phyloP scores from a whole-genome alignment of 2,797 vertebrate species.

The Tachyglossus aculeatus region DNA sequence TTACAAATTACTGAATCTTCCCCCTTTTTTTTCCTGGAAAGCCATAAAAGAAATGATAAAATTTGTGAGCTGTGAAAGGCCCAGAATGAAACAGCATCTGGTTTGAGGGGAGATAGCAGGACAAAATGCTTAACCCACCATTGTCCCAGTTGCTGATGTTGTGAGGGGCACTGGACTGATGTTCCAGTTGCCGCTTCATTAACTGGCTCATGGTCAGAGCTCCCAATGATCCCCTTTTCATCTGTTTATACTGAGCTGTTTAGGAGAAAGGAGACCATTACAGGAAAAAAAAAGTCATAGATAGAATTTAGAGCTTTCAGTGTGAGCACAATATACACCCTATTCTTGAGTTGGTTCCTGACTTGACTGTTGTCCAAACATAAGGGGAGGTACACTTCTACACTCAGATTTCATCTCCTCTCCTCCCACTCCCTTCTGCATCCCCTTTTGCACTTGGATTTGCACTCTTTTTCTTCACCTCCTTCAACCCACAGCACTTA shows the following conservation, averaged over 20 bases:
- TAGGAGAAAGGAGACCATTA: slow-evolving; percentile 71
- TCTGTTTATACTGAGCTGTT: slow-evolving; percentile 96
- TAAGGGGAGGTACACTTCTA: too few relatives aligned
- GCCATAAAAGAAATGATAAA: too few relatives aligned
- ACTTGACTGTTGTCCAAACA: too few relatives aligned
- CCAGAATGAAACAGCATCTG: slow-evolving; percentile 48
- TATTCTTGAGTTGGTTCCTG: too few relatives aligned
- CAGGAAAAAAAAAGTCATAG: slow-evolving; percentile 55
- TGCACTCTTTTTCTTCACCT: too few relatives aligned
- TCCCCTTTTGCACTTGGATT: too few relatives aligned
- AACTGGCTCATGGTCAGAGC: slow-evolving; percentile 97
- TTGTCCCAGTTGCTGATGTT: slow-evolving; percentile 98
- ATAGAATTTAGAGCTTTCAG: slow-evolving; percentile 56
- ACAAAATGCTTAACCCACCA: slow-evolving; percentile 81
- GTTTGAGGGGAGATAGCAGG: slow-evolving; percentile 60
- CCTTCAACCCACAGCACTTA: too few relatives aligned
- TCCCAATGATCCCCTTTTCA: slow-evolving; percentile 96
- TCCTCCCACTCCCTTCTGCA: too few relatives aligned
- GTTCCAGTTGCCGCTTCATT: slow-evolving; percentile 98
- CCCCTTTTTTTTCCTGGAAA: too few relatives aligned
- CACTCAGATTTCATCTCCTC: too few relatives aligned
- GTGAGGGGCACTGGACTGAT: slow-evolving; percentile 96
- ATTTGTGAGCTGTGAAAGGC: slow-evolving; percentile 24
- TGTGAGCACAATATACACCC: too few relatives aligned
- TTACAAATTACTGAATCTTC: too few relatives aligned